A percentile compares a stretch with the other conserved stretches of the same genome.
phyloP scores from a whole-genome alignment of 2,888 invertebrate genomes.

The Oscheius sp. region DNA sequence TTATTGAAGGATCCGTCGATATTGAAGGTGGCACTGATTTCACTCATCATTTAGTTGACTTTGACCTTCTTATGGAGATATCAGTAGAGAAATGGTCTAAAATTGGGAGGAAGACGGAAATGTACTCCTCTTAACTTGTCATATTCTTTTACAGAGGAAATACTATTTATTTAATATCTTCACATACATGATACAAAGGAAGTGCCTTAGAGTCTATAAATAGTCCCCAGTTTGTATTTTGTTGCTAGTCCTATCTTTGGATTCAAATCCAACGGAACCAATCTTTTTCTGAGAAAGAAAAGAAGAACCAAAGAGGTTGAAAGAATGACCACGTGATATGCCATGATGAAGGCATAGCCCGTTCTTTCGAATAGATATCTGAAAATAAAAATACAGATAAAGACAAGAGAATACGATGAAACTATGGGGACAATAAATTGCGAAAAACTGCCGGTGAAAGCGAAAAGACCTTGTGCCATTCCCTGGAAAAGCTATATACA shows the following conservation, averaged over 20 bases:
- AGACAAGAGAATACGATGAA: conserved; percentile 13
- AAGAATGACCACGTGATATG: not conserved
- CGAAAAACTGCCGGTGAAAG: conserved; percentile 20
- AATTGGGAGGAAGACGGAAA: no score
- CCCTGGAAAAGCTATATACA: conserved; percentile 8
- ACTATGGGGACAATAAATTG: conserved; percentile 15
- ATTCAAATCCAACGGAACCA: conserved; percentile 16
- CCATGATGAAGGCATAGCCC: conserved; percentile 26
- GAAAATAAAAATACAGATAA: not conserved
- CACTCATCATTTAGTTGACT: no score
- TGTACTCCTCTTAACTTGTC: no score
- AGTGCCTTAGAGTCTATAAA: no score
- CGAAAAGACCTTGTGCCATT: conserved; percentile 17
- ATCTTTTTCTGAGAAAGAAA: conserved; percentile 17
- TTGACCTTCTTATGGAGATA: no score
- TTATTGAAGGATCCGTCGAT: no score
- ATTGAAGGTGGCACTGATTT: no score
- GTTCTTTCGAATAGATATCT: conserved; percentile 10
- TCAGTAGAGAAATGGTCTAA: no score
- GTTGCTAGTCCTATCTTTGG: conserved; percentile 3
- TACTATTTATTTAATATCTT: no score
- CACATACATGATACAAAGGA: no score
- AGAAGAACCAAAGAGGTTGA: conserved; percentile 3
- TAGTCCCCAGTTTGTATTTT: conserved; percentile 27
- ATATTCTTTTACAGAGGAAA: no score